A percentile compares a stretch with the other conserved stretches of the same genome.
Conservation (phyloP, 2,113 vertebrate species). For the Thalassarche chlororhynchos region DNA sequence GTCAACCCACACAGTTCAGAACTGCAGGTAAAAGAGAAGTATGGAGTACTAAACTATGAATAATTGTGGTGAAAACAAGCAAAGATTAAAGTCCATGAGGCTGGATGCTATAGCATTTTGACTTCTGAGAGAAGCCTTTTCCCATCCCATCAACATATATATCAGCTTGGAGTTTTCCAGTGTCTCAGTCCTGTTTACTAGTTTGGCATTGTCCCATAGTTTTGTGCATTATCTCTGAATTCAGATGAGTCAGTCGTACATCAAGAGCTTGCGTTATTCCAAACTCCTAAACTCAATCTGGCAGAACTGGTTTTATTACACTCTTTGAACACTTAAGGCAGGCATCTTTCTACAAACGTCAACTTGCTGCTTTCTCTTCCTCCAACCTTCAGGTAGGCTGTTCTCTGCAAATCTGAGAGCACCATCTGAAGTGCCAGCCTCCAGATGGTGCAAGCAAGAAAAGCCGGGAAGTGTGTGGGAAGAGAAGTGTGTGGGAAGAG, state of each 20-base stretch:
- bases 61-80: neutral
- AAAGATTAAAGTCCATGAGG: neutral
- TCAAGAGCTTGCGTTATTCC: neutral
- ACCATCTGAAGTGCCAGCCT: neutral
- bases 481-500: neutral
- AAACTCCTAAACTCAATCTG: neutral
- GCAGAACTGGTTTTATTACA: neutral
- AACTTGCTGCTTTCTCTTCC: neutral
- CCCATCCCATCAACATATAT: neutral
- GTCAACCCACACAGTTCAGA: neutral
- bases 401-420: neutral
- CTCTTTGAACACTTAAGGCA: neutral
- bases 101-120: neutral
- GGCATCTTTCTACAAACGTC: neutral
- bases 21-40: neutral
- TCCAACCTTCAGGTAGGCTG: neutral
- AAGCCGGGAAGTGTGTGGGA: neutral
- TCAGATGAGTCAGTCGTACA: conserved; percentile 4
- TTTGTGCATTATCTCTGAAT: neutral
- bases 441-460: neutral
- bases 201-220: neutral
- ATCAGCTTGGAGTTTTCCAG: neutral
- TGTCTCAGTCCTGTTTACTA: neutral
- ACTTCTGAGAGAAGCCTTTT: neutral
- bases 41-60: neutral